phyloP scores from a whole-genome alignment of 2,888 invertebrate genomes.

The Aquatica leii region DNA sequence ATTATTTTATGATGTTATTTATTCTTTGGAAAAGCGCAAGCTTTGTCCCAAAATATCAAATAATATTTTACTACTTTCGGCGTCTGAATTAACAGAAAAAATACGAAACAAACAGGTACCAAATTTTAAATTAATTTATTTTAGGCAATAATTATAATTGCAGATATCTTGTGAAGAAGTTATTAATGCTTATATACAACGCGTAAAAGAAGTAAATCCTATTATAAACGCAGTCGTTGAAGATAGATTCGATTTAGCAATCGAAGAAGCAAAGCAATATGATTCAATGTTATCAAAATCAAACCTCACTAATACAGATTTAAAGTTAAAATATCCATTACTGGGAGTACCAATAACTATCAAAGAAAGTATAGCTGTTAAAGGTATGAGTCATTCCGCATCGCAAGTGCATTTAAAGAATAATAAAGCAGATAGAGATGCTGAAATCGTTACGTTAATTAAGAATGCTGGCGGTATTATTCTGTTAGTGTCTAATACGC shows the following conservation, averaged over 20 bases:
- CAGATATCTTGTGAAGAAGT: slow-evolving; percentile 77
- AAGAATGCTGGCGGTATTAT: slow-evolving; percentile 80
- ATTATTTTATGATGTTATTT: not conserved
- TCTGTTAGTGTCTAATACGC: slow-evolving; percentile 83
- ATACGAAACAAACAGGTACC: slow-evolving; percentile 75
- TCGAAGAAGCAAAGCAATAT: slow-evolving; percentile 76
- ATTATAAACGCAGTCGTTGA: slow-evolving; percentile 83
- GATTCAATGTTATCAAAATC: slow-evolving; percentile 64
- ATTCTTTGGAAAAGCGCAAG: slow-evolving; percentile 19
- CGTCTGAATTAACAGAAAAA: slow-evolving; percentile 66
- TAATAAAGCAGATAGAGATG: slow-evolving; percentile 69
- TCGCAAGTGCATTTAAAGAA: slow-evolving; percentile 67
- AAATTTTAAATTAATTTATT: not conserved
- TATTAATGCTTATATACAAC: slow-evolving; percentile 75
- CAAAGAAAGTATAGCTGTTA: slow-evolving; percentile 82
- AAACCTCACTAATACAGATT: slow-evolving; percentile 15
- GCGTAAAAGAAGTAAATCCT: slow-evolving; percentile 81
- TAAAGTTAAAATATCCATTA: slow-evolving; percentile 66
- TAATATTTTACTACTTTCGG: slow-evolving; percentile 17
- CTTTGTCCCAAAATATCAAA: slow-evolving; percentile 20
- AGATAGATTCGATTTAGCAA: slow-evolving; percentile 77
- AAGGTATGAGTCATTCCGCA: slow-evolving; percentile 77
- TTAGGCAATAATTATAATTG: not conserved
- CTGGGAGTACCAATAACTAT: slow-evolving; percentile 87
- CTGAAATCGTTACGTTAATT: slow-evolving; percentile 70